Evolutionary conservation across 2,113 vertebrate genomes (phyloP).

Genomic region (Callipepla squamata): DNA sequence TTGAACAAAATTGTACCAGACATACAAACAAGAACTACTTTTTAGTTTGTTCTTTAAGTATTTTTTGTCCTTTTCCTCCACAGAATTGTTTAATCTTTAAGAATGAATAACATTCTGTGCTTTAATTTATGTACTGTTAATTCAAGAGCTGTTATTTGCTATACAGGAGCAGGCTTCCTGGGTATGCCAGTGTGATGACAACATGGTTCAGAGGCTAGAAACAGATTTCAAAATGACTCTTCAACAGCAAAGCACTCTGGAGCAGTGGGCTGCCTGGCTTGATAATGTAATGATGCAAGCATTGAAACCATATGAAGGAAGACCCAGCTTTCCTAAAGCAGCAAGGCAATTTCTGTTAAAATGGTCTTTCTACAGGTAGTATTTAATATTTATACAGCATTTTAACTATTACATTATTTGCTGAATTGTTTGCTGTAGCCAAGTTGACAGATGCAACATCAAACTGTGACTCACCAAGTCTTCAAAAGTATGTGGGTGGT

Average conservation of each 20-base stretch:
- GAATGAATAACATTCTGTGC: neutral
- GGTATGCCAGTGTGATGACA: conserved; percentile 89
- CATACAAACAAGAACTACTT: neutral
- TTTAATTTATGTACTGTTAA: neutral
- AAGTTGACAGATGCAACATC: neutral
- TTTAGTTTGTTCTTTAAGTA: neutral
- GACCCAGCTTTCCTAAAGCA: conserved; percentile 86
- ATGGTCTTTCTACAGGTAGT: conserved; percentile 88
- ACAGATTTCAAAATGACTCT: conserved; percentile 89
- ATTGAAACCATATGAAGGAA: conserved; percentile 84
- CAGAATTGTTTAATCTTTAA: neutral
- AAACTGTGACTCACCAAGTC: neutral
- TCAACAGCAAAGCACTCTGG: conserved; percentile 87
- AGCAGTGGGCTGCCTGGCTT: conserved; percentile 87
- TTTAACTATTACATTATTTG: neutral
- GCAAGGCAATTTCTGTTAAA: conserved; percentile 85
- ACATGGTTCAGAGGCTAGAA: conserved; percentile 86
- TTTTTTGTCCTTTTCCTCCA: neutral
- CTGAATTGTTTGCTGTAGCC: neutral
- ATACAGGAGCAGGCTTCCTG: conserved; percentile 88
- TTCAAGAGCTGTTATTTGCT: conserved; percentile 34
- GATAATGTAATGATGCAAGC: conserved; percentile 88
- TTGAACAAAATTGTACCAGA: neutral
- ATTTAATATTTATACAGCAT: neutral
- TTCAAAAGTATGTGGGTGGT: neutral